Evolutionary conservation across 2,113 vertebrate species (phyloP).

Genomic region (Poecilia latipinna): DNA sequence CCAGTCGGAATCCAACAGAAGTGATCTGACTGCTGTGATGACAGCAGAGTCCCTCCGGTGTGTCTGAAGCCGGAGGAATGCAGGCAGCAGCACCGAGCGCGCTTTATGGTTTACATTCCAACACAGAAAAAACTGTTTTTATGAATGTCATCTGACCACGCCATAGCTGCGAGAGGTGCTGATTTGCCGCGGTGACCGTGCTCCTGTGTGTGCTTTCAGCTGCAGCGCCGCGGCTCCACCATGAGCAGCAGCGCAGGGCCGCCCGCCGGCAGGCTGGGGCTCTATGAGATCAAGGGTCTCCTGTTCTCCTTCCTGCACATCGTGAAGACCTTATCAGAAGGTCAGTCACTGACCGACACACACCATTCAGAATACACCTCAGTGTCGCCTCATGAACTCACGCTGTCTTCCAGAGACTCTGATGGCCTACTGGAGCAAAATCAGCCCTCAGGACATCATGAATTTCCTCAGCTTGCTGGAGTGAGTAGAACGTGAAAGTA

Average conservation of each 20-base stretch:
- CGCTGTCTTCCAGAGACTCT: slow-evolving; percentile 83
- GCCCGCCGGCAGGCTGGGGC: slow-evolving; percentile 84
- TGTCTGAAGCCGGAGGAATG: not conserved
- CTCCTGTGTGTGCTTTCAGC: slow-evolving; percentile 38
- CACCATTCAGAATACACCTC: not conserved
- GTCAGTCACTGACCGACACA: slow-evolving; percentile 73
- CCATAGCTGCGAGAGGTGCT: not conserved
- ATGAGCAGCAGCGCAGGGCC: slow-evolving; percentile 82
- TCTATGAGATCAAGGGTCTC: slow-evolving; percentile 91
- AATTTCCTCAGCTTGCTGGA: slow-evolving; percentile 92
- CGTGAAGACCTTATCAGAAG: slow-evolving; percentile 92
- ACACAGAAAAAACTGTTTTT: not conserved
- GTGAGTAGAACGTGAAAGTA: slow-evolving; percentile 81
- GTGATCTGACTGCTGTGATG: not conserved
- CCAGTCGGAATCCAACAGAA: too few species aligned
- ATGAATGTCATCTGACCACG: too few species aligned
- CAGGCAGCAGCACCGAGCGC: not conserved
- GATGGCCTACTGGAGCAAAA: slow-evolving; percentile 92
- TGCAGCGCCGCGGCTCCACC: slow-evolving; percentile 72
- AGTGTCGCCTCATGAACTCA: not conserved
- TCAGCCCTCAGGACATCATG: slow-evolving; percentile 90
- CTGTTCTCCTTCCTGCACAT: slow-evolving; percentile 92
- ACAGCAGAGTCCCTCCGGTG: not conserved
- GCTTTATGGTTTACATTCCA: not conserved
- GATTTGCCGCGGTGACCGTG: not conserved